These are phyloP conservation scores for Drosophila meridiana DNA, from an alignment of 2,888 invertebrate species.

Conservation along the genomic window DNA sequence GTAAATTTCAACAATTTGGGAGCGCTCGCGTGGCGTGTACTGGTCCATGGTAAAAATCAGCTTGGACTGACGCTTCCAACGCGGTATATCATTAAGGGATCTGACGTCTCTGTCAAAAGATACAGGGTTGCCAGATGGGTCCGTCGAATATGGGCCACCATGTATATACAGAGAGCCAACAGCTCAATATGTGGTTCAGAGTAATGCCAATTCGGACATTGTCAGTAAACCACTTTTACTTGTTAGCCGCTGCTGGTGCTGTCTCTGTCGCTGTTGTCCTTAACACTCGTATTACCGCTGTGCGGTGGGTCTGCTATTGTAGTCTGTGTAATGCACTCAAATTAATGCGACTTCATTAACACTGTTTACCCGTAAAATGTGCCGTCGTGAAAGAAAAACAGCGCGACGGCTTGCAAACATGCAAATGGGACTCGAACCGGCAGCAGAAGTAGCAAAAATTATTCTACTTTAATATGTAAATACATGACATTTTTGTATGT, in stretches of 20 bases:
- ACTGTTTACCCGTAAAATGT: constrained; percentile 74
- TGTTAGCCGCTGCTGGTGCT: constrained; percentile 26
- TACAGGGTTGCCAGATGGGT: too few relatives aligned
- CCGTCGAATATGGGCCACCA: too few relatives aligned
- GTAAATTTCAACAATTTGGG: too few relatives aligned
- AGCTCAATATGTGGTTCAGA: background rate
- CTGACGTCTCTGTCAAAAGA: too few relatives aligned
- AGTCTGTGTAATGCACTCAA: constrained; percentile 70
- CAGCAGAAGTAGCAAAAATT: constrained; percentile 19
- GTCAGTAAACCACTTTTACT: background rate
- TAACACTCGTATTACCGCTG: constrained; percentile 21
- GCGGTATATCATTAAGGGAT: too few relatives aligned
- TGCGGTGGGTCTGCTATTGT: constrained; percentile 34
- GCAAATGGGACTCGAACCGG: constrained; percentile 48
- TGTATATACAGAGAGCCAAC: background rate
- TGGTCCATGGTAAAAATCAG: too few relatives aligned
- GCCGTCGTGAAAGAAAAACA: constrained; percentile 42
- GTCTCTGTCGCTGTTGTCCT: constrained; percentile 7
- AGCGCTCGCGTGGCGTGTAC: too few relatives aligned
- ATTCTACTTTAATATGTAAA: constrained; percentile 51
- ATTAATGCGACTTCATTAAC: constrained; percentile 80
- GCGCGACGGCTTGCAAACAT: constrained; percentile 39
- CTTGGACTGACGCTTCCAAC: too few relatives aligned
- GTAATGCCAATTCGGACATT: background rate
- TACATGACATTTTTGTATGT: constrained; percentile 34